phyloP scores from a whole-genome alignment of 1,140 invertebrate genomes.

The Vanessa tameamea region DNA sequence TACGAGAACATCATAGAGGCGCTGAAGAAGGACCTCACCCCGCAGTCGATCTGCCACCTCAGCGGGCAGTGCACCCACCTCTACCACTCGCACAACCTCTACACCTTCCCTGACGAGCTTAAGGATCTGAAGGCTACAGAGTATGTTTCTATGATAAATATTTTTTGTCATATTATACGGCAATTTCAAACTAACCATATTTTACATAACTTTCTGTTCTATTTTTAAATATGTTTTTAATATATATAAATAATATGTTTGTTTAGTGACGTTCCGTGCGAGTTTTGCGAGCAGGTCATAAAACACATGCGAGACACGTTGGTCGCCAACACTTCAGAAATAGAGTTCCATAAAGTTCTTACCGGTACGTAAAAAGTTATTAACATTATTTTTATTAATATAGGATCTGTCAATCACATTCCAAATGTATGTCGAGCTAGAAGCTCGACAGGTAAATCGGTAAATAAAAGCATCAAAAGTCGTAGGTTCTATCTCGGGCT shows the following conservation, averaged over 20 bases:
- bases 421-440: too few relatives aligned
- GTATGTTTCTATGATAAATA: slow-evolving; percentile 44
- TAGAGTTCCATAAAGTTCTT: slow-evolving; percentile 89
- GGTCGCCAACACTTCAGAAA: slow-evolving; percentile 91
- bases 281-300: slow-evolving; percentile 91
- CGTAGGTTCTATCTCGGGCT: too few relatives aligned
- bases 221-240: neutral
- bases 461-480: too few relatives aligned
- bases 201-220: neutral
- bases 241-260: slow-evolving; percentile 13
- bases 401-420: too few relatives aligned
- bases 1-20: slow-evolving; percentile 85
- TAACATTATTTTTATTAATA: neutral
- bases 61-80: slow-evolving; percentile 85
- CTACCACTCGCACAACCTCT: slow-evolving; percentile 84
- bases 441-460: too few relatives aligned
- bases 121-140: slow-evolving; percentile 78
- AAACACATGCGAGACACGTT: slow-evolving; percentile 89
- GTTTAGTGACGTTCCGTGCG: slow-evolving; percentile 88
- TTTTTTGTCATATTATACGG: neutral
- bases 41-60: slow-evolving; percentile 86
- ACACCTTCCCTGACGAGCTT: slow-evolving; percentile 77
- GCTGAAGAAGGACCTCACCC: slow-evolving; percentile 83
- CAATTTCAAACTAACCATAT: too few relatives aligned
- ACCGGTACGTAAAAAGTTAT: slow-evolving; percentile 70